Conservation (phyloP, 2,888 invertebrate genomes). For the Oscheius sp. region DNA sequence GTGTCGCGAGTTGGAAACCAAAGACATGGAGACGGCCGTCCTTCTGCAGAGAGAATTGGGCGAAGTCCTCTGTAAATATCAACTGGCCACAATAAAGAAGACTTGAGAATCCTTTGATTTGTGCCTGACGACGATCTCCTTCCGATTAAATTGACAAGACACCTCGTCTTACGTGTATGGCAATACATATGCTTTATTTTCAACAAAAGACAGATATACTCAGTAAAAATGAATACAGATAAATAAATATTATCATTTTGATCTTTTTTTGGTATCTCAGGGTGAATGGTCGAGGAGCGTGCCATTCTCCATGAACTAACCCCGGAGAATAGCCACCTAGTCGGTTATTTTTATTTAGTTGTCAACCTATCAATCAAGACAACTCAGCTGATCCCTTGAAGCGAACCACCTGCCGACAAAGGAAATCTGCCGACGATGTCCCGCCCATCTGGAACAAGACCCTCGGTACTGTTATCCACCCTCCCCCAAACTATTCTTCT, state of each 20-base stretch:
- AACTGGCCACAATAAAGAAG: constrained; percentile 12
- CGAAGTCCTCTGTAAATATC: constrained; percentile 33
- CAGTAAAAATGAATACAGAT: too few relatives aligned
- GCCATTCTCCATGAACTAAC: too few relatives aligned
- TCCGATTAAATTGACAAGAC: not conserved
- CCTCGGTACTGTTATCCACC: not conserved
- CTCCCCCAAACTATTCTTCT: not conserved
- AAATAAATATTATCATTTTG: too few relatives aligned
- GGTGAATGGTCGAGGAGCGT: too few relatives aligned
- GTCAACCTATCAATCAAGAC: too few relatives aligned
- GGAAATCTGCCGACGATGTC: not conserved
- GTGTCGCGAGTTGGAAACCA: constrained; percentile 33
- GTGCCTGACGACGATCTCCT: not conserved
- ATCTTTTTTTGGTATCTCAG: too few relatives aligned
- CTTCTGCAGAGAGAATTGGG: constrained; percentile 34
- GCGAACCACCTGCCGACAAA: constrained; percentile 13
- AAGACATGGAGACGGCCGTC: constrained; percentile 21
- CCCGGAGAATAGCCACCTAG: too few relatives aligned
- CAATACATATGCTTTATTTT: constrained; percentile 14
- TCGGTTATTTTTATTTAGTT: too few relatives aligned
- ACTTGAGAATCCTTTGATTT: not conserved
- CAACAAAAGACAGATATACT: too few relatives aligned
- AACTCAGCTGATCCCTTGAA: not conserved
- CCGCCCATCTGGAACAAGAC: not conserved
- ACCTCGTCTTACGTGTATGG: constrained; percentile 5